Percentiles rank a stretch among this genome's conserved stretches.
Evolutionary conservation across 2,113 vertebrate species (phyloP).

Genomic region (Erythrocebus patas): DNA sequence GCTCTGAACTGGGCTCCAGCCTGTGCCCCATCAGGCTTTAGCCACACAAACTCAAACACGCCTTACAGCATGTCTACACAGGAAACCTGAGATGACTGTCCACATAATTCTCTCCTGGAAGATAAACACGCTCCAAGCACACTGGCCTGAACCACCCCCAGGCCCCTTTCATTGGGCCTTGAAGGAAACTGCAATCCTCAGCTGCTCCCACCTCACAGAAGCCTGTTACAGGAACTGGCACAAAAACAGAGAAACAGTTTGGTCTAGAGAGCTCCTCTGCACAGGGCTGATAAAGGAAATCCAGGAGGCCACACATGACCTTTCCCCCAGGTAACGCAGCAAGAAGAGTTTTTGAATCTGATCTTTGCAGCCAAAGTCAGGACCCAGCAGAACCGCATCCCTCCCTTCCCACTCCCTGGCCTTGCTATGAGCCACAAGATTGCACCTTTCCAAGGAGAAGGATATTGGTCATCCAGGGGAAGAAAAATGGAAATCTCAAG

Average conservation of each 20-base stretch:
- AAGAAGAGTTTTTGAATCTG: not conserved
- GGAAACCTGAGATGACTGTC: not conserved
- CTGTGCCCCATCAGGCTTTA: not conserved
- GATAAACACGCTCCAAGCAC: not conserved
- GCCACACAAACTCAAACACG: not conserved
- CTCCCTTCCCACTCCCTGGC: not conserved
- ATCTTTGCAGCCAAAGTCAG: not conserved
- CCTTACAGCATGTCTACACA: not conserved
- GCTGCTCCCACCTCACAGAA: not conserved
- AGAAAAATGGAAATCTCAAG: not conserved
- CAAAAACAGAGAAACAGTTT: not conserved
- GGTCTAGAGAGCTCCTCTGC: not conserved
- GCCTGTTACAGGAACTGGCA: not conserved
- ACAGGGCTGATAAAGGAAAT: not conserved
- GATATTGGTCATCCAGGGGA: not conserved
- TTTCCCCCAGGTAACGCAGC: not conserved
- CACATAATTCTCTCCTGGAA: not conserved
- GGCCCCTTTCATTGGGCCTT: not conserved
- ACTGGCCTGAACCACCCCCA: not conserved
- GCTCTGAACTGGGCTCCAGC: not conserved
- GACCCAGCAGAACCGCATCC: not conserved
- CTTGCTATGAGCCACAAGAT: not conserved
- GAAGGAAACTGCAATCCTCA: not conserved
- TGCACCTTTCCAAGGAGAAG: not conserved
- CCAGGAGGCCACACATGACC: not conserved